These are phyloP conservation scores for Lampropteryx suffumata DNA, from an alignment of 2,888 invertebrate genomes.

Conservation along the genomic window DNA sequence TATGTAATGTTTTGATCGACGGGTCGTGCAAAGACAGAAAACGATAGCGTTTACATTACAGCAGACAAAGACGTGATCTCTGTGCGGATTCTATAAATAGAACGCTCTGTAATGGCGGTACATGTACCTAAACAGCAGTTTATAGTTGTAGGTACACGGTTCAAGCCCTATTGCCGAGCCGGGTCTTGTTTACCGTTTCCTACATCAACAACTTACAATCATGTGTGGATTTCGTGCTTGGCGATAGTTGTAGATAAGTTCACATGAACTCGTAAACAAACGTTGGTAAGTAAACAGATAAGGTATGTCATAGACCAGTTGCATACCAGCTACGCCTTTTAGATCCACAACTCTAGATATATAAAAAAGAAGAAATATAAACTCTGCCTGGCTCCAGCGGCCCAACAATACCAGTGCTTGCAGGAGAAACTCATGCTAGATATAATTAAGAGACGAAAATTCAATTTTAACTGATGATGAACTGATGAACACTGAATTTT, in stretches of 20 bases:
- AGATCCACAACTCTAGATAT: not conserved
- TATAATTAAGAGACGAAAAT: too few species aligned
- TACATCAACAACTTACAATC: conserved; percentile 33
- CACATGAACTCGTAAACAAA: conserved; percentile 45
- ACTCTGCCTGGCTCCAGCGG: too few species aligned
- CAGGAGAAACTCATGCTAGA: too few species aligned
- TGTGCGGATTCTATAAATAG: conserved; percentile 78
- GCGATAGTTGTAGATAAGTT: conserved; percentile 24
- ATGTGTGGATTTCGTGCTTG: conserved; percentile 48
- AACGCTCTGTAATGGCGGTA: conserved; percentile 63
- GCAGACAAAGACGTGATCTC: conserved; percentile 80
- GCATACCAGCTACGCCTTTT: conserved; percentile 11
- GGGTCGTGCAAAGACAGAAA: conserved; percentile 43
- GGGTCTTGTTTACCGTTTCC: conserved; percentile 39
- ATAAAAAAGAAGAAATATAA: too few species aligned
- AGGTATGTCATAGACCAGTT: conserved; percentile 24
- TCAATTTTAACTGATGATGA: too few species aligned
- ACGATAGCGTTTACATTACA: conserved; percentile 72
- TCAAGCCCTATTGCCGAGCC: conserved; percentile 51
- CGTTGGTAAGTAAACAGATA: conserved; percentile 30
- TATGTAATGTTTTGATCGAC: conserved; percentile 66
- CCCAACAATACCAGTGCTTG: too few species aligned
- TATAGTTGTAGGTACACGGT: conserved; percentile 50
- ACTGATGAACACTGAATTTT: too few species aligned
- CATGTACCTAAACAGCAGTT: conserved; percentile 67